Conservation (phyloP, 2,888 invertebrate genomes). For the Callyntrura sp. region DNA sequence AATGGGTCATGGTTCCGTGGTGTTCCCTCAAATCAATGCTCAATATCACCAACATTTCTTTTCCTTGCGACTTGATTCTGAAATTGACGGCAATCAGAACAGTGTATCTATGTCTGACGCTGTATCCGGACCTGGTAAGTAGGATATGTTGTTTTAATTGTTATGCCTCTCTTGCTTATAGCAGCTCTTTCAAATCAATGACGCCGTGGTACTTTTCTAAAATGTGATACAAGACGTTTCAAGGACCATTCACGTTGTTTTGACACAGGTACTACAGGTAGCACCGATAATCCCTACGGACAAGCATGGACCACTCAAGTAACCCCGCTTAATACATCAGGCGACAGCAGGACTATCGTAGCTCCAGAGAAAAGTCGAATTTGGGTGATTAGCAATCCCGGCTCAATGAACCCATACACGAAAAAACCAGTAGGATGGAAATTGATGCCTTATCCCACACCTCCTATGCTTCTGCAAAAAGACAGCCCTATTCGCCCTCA, state of each 20-base stretch:
- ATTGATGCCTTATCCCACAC: constrained; percentile 31
- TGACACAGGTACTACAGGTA: background rate
- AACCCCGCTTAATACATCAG: constrained; percentile 61
- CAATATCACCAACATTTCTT: constrained; percentile 83
- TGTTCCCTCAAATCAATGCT: constrained; percentile 73
- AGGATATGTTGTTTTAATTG: background rate
- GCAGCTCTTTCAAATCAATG: too few species aligned
- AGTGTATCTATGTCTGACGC: constrained; percentile 52
- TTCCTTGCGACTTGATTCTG: constrained; percentile 78
- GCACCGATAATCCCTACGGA: constrained; percentile 67
- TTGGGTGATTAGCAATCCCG: constrained; percentile 66
- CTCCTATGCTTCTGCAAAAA: constrained; percentile 26
- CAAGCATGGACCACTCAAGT: constrained; percentile 52
- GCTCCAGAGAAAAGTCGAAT: constrained; percentile 43
- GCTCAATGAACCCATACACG: constrained; percentile 19
- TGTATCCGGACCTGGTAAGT: background rate
- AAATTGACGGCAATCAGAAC: constrained; percentile 77
- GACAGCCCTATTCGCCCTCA: constrained; percentile 62
- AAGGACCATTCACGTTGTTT: background rate
- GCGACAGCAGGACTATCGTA: constrained; percentile 9
- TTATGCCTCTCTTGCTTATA: too few species aligned
- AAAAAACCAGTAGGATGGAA: constrained; percentile 49
- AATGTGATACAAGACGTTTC: too few species aligned
- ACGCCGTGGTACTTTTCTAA: too few species aligned
- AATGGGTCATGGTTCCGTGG: constrained; percentile 51